A percentile compares a stretch with the other conserved stretches of the same genome.
Evolutionary conservation across 1,140 invertebrate species (phyloP).

Genomic region (Macrobrachium nipponense): DNA sequence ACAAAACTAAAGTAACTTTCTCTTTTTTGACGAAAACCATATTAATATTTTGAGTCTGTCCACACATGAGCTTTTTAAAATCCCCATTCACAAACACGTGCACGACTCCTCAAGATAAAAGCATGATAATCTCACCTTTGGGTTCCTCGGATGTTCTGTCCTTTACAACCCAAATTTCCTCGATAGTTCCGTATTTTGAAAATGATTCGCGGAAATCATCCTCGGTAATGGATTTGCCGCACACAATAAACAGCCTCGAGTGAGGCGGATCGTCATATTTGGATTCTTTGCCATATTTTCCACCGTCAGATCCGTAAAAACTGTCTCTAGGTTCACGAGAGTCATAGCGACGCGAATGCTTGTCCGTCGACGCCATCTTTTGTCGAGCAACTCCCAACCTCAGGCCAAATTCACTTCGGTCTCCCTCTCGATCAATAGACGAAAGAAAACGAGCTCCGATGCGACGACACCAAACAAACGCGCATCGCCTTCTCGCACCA

Average conservation of each 20-base stretch:
- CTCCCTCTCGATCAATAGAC: constrained; percentile 45
- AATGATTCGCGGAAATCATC: constrained; percentile 84
- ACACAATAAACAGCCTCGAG: constrained; percentile 88
- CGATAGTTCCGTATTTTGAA: constrained; percentile 84
- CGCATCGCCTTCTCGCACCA: background rate
- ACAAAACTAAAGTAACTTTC: too few species aligned
- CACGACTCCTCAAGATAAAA: background rate
- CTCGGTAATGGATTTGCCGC: constrained; percentile 83
- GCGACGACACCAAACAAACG: background rate
- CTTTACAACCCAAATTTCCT: constrained; percentile 90
- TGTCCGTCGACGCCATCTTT: constrained; percentile 62
- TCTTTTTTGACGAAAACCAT: too few species aligned
- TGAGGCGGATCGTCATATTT: constrained; percentile 83
- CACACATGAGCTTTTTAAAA: background rate
- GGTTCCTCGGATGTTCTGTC: constrained; percentile 85
- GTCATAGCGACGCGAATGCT: constrained; percentile 58
- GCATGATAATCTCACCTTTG: constrained; percentile 77
- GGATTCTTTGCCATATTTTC: constrained; percentile 57
- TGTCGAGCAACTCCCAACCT: constrained; percentile 35
- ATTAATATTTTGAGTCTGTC: too few species aligned
- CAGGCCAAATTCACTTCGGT: background rate
- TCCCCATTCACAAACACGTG: background rate
- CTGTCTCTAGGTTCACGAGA: constrained; percentile 59
- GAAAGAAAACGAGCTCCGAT: constrained; percentile 14
- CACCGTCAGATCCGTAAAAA: constrained; percentile 59